These are phyloP conservation scores for Petrolisthes cinctipes DNA, from an alignment of 2,888 invertebrate genomes.

Conservation along the genomic window DNA sequence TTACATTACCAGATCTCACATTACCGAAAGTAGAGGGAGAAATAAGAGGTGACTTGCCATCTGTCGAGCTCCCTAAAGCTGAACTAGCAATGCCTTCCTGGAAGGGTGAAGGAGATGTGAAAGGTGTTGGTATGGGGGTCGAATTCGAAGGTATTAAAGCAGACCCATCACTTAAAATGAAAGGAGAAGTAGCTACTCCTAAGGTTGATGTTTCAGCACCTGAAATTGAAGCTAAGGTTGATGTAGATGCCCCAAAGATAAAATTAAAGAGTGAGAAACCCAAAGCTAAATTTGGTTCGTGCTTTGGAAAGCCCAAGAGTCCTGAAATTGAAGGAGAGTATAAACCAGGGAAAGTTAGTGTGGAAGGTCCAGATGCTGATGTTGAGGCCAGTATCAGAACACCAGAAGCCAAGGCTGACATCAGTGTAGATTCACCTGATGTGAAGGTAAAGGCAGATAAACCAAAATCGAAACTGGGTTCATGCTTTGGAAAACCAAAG, in stretches of 20 bases:
- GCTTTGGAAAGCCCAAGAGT: constrained; percentile 36
- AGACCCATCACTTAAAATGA: constrained; percentile 5
- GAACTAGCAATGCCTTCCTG: constrained; percentile 9
- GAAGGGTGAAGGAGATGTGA: constrained; percentile 11
- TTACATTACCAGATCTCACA: constrained; percentile 20
- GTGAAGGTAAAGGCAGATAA: constrained; percentile 22
- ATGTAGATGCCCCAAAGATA: constrained; percentile 21
- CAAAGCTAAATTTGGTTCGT: constrained; percentile 31
- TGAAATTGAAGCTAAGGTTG: constrained; percentile 5
- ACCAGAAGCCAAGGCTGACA: constrained; percentile 23
- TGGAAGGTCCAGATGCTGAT: not conserved
- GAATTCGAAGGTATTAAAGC: not conserved
- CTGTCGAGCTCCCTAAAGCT: constrained; percentile 27
- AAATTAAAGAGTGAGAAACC: not conserved
- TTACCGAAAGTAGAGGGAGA: constrained; percentile 35
- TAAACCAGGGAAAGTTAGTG: constrained; percentile 15
- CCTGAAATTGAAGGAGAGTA: constrained; percentile 40
- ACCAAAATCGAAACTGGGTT: constrained; percentile 35
- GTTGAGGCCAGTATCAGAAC: not conserved
- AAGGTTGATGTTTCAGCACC: not conserved
- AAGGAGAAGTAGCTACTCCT: constrained; percentile 21
- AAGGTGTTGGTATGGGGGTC: not conserved
- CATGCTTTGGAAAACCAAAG: constrained; percentile 44
- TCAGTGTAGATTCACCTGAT: constrained; percentile 22
- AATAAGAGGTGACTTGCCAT: constrained; percentile 30